These are phyloP conservation scores for Scolanthus callimorphus DNA, from an alignment of 92 coral and sea anemone genomes.

Conservation along the genomic window DNA sequence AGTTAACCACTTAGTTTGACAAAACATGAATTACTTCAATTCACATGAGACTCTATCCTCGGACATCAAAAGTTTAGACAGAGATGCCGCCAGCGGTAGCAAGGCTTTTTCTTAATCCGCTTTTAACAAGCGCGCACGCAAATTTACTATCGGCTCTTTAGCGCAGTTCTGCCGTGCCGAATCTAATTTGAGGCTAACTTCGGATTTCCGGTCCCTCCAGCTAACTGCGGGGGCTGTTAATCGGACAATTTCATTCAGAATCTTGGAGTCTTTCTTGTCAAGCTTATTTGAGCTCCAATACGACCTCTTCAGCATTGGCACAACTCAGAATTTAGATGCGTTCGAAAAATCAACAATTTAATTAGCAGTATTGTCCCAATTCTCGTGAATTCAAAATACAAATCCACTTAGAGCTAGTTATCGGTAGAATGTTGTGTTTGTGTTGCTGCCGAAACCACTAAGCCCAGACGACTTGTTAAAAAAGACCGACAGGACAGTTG, in stretches of 20 bases:
- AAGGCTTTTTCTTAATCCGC: constrained; percentile 2
- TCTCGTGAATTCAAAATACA: neutral
- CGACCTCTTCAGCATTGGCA: no score
- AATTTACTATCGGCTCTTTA: neutral
- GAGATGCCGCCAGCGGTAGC: constrained; percentile 11
- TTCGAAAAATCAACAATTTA: neutral
- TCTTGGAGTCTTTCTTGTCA: neutral
- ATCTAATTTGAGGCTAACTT: constrained; percentile 11
- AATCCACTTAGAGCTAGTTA: neutral
- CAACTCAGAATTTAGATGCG: no score
- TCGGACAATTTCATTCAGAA: neutral
- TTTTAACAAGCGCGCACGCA: constrained; percentile 11
- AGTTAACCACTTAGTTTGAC: constrained; percentile 24
- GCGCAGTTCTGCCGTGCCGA: neutral
- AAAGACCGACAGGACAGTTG: neutral
- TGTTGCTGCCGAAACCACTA: neutral
- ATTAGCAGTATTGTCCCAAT: neutral
- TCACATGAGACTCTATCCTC: constrained; percentile 24
- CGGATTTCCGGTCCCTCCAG: constrained; percentile 6
- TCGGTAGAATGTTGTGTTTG: neutral
- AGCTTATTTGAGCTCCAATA: no score
- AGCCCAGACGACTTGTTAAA: neutral
- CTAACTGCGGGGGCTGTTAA: neutral
- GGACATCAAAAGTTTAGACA: constrained; percentile 5
- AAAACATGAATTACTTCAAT: constrained; percentile 24